Conservation (phyloP, 2,888 invertebrate genomes). For the Nezara viridula region DNA sequence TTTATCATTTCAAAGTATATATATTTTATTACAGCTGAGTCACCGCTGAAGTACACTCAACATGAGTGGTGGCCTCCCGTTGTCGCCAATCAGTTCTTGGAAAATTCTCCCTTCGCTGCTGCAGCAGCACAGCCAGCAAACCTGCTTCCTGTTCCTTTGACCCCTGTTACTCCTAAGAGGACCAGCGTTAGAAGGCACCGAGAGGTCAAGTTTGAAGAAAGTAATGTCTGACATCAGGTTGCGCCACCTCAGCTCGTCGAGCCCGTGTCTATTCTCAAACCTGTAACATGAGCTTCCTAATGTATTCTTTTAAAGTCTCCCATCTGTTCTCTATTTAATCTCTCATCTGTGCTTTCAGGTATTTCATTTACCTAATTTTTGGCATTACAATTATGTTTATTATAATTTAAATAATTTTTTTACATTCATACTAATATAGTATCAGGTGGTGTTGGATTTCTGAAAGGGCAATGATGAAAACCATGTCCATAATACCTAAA, state of each 20-base stretch:
- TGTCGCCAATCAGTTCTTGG: constrained; percentile 80
- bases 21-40: constrained; percentile 69
- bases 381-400: constrained; percentile 33
- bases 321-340: neutral
- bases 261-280: constrained; percentile 56
- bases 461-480: neutral
- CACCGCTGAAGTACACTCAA: constrained; percentile 70
- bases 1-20: too few species aligned
- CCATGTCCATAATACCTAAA: neutral
- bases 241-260: constrained; percentile 41
- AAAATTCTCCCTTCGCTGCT: constrained; percentile 76
- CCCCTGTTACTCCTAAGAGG: constrained; percentile 60
- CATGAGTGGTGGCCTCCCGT: constrained; percentile 78
- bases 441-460: neutral
- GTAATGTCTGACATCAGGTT: constrained; percentile 65
- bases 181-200: constrained; percentile 63
- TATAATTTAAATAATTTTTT: too few species aligned
- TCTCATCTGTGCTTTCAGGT: neutral
- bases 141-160: constrained; percentile 61
- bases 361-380: neutral
- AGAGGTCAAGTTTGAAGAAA: constrained; percentile 67
- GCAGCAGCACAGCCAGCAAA: constrained; percentile 54
- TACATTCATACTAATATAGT: too few species aligned
- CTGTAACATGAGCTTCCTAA: constrained; percentile 60
- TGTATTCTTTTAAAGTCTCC: constrained; percentile 29